Evolutionary conservation across 2,888 invertebrate species (phyloP).

Genomic region (Synergus japonicus): DNA sequence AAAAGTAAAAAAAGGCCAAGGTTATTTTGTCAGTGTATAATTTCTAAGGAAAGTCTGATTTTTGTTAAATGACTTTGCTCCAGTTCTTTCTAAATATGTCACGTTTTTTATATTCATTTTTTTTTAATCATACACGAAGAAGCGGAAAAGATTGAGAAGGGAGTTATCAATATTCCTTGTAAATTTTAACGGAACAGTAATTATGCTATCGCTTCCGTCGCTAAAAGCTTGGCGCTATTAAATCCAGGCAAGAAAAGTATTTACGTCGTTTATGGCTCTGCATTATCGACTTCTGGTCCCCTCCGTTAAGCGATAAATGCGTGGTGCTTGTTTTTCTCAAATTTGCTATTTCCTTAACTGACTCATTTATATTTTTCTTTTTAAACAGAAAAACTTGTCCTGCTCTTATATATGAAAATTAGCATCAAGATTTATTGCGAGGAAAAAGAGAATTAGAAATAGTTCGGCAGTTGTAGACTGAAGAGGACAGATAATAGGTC

Average conservation of each 20-base stretch:
- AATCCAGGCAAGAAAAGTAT: constrained; percentile 34
- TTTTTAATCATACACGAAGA: constrained; percentile 20
- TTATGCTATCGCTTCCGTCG: constrained; percentile 36
- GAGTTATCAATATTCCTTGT: neutral
- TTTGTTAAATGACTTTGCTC: constrained; percentile 10
- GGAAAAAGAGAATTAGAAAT: neutral
- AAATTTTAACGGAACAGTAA: constrained; percentile 15
- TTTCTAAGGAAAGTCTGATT: neutral
- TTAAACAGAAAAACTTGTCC: neutral
- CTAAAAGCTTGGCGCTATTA: constrained; percentile 33
- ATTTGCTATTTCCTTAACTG: neutral
- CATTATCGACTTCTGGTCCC: constrained; percentile 25
- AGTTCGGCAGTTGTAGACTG: neutral
- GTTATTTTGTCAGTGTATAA: neutral
- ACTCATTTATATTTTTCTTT: neutral
- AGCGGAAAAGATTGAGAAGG: constrained; percentile 41
- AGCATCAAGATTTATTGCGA: neutral
- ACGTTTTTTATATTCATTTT: constrained; percentile 35
- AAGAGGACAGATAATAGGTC: constrained; percentile 4
- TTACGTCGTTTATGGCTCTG: constrained; percentile 24
- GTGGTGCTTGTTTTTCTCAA: neutral
- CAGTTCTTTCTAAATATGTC: neutral
- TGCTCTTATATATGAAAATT: neutral
- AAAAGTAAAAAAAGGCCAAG: neutral
- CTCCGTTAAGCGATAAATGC: neutral